A percentile compares a stretch with the other conserved stretches of the same genome.
Conservation (phyloP, 2,797 vertebrate species). For the Cacajao melanocephalus region DNA sequence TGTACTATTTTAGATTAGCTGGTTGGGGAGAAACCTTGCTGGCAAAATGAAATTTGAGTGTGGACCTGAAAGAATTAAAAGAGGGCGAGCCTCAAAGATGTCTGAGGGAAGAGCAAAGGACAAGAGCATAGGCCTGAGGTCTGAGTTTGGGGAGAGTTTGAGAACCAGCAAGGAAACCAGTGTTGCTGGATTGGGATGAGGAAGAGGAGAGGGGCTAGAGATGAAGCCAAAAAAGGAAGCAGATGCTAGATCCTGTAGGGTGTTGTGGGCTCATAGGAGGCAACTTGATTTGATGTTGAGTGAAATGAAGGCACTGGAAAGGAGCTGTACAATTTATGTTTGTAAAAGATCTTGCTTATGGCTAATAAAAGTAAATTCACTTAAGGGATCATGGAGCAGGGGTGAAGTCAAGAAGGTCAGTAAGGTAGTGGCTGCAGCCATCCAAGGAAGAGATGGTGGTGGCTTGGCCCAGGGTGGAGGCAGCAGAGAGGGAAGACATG, state of each 20-base stretch:
- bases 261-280: not conserved
- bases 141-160: not conserved
- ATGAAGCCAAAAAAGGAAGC: not conserved
- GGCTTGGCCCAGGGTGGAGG: not conserved
- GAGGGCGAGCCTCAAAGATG: not conserved
- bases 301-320: not conserved
- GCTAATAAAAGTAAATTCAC: not conserved
- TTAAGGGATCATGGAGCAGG: not conserved
- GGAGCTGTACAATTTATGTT: not conserved
- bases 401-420: not conserved
- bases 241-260: not conserved
- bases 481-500: accelerated
- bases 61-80: not conserved
- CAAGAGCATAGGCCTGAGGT: not conserved
- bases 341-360: not conserved
- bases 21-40: not conserved
- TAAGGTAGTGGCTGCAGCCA: not conserved
- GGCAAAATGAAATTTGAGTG: not conserved
- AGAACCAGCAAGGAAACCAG: not conserved
- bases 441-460: not conserved
- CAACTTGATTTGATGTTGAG: not conserved
- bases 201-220: not conserved
- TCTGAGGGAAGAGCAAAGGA: too few species aligned
- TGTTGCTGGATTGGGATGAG: not conserved
- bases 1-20: not conserved